phyloP scores from a whole-genome alignment of 2,888 invertebrate species.

The Apomyelois bistriatella region DNA sequence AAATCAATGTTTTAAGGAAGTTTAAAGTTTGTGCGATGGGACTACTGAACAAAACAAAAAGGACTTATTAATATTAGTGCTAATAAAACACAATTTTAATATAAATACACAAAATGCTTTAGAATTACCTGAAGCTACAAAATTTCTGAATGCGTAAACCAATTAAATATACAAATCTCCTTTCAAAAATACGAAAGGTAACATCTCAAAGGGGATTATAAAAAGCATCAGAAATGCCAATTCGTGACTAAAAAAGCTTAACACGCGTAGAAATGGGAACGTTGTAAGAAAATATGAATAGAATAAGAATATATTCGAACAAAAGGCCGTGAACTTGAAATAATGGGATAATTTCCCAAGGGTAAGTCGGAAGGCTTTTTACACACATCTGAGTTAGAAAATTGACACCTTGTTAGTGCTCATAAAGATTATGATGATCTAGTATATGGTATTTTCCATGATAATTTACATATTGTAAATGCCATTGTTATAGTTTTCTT shows the following conservation, averaged over 20 bases:
- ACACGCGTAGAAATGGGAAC: not conserved
- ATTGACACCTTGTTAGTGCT: constrained; percentile 3
- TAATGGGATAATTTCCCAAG: constrained; percentile 9
- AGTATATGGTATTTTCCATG: too few species aligned
- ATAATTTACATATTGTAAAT: too few species aligned
- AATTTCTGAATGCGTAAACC: not conserved
- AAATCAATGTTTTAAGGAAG: too few species aligned
- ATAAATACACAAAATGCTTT: not conserved
- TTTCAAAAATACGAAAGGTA: not conserved
- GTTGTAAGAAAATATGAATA: constrained; percentile 1
- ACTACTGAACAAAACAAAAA: too few species aligned
- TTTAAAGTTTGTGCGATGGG: too few species aligned
- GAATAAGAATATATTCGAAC: constrained; percentile 5
- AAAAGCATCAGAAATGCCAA: constrained; percentile 3
- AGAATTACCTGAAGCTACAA: not conserved
- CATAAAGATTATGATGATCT: constrained; percentile 7
- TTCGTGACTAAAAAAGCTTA: not conserved
- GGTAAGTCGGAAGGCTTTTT: not conserved
- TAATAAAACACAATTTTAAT: too few species aligned
- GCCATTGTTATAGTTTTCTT: too few species aligned
- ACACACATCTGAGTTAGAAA: not conserved
- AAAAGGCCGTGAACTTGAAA: not conserved
- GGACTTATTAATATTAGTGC: too few species aligned
- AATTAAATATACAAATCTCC: constrained; percentile 1
- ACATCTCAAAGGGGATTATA: not conserved